Percentiles rank a stretch among this genome's conserved stretches.
phyloP scores from a whole-genome alignment of 2,113 vertebrate genomes.

The Indicator maculatus region DNA sequence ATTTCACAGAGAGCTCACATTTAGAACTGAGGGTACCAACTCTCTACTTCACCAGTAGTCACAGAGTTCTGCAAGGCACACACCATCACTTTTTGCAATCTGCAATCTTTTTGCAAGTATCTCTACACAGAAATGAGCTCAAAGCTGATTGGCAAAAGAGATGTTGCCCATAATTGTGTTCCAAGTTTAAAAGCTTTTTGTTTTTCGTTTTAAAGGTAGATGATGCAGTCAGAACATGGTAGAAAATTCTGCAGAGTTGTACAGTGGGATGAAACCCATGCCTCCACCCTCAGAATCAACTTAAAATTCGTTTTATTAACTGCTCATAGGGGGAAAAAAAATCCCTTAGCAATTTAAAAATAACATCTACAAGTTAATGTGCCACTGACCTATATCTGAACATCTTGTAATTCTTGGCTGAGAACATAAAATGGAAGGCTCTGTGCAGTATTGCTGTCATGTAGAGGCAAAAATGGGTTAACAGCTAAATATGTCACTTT shows the following conservation, averaged over 20 bases:
- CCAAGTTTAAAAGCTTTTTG: neutral
- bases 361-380: slow-evolving; percentile 36
- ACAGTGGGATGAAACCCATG: neutral
- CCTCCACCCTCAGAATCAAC: slow-evolving; percentile 1
- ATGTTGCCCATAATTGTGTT: fast-evolving
- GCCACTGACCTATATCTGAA: slow-evolving; percentile 56
- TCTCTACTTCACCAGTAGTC: neutral
- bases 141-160: neutral
- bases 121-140: neutral
- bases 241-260: neutral
- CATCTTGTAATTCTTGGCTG: slow-evolving; percentile 25
- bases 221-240: neutral
- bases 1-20: neutral
- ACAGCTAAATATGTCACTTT: neutral
- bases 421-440: neutral
- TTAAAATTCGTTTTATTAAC: slow-evolving; percentile 31
- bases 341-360: slow-evolving; percentile 27
- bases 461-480: slow-evolving; percentile 24
- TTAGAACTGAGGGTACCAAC: neutral
- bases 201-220: neutral
- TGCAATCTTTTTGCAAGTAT: neutral
- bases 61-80: neutral
- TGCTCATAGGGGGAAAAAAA: neutral
- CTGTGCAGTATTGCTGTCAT: neutral
- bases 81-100: neutral